Evolutionary conservation across 2,797 vertebrate genomes (phyloP), one percentile per base, ranked within the genome.

Genomic region (Limosa lapponica): DNA sequence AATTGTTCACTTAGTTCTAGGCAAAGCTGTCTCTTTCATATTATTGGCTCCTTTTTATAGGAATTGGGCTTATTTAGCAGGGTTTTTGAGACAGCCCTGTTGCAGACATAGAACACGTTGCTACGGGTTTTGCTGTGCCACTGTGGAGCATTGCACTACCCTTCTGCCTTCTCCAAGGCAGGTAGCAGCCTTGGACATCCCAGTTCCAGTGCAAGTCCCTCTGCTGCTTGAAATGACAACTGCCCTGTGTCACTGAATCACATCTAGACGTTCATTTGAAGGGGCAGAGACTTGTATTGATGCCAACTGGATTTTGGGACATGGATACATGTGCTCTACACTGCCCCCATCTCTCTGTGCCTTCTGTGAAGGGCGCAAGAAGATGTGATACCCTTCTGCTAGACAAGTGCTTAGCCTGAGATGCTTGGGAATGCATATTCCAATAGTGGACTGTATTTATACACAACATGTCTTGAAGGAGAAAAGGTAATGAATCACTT

Each of bases 211-310:
- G 17, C 10, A 4, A 34, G 10, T 20, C 23, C 64, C 46, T 41
- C 34, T 62, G 55, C 28, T 5, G 1, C 41, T 39, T 80, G 80
- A 30, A 41, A 80, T 1, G 32, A 51, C 49, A 52, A 3, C 48
- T 64, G 46, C 9, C 52, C 61, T 8, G 9, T 2, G 32, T 46
- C 75, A 16, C 69, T 46, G 46, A 71, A 7, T 25, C 16, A 0
- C 4, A 10, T 3, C 59, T 4, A 2, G 5, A 1, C 0, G 0
- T 27, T 34, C 18, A 7, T 61, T 18, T 10, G 44, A 37, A 44
- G 36, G 37, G 65, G 32, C 12, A n/a, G n/a, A 43, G 51, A 1
- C 7, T 65, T 54, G 14, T 14, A 5, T 7, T 19, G 39, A 3
- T 18, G 5, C 77, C 65, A 62, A 1, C 7, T 34, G 44, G 2